Evolutionary conservation across 2,113 vertebrate species (phyloP).

Genomic region (Scomber japonicus): DNA sequence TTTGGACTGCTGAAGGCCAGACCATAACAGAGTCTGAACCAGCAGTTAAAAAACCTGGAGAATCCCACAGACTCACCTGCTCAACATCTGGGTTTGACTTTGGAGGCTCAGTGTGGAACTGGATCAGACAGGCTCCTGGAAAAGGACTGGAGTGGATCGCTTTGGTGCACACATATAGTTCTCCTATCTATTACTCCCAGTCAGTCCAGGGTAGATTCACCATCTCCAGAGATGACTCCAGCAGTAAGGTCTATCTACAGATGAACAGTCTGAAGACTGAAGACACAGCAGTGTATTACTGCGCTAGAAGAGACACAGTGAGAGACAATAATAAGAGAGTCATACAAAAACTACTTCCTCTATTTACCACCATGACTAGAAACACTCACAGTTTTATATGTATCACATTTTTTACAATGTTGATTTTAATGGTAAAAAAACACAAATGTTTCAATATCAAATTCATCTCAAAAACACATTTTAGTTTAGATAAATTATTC

Average conservation of each 20-base stretch:
- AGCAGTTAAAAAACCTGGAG: not conserved
- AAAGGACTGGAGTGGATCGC: conserved; percentile 56
- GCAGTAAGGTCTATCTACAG: conserved; percentile 4
- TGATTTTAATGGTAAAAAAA: no score
- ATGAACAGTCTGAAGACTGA: conserved; percentile 6
- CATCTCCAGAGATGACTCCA: conserved; percentile 49
- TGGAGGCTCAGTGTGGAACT: not conserved
- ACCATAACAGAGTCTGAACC: no score
- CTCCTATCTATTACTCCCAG: conserved; percentile 1
- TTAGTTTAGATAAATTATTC: no score
- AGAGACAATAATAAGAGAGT: not conserved
- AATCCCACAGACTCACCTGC: conserved; percentile 40
- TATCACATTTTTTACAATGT: no score
- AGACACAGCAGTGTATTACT: conserved; percentile 39
- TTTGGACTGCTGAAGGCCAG: not conserved
- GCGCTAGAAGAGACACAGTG: not conserved
- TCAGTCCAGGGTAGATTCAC: conserved; percentile 38
- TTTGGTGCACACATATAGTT: rapidly evolving
- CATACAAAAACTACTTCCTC: conserved; percentile 26
- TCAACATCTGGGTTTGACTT: not conserved
- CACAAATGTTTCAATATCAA: no score
- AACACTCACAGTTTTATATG: no score
- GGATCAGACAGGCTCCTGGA: conserved; percentile 70
- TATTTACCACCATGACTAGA: not conserved
- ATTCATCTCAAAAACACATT: no score